phyloP scores from a whole-genome alignment of 2,797 vertebrate genomes.

The Prionace glauca region DNA sequence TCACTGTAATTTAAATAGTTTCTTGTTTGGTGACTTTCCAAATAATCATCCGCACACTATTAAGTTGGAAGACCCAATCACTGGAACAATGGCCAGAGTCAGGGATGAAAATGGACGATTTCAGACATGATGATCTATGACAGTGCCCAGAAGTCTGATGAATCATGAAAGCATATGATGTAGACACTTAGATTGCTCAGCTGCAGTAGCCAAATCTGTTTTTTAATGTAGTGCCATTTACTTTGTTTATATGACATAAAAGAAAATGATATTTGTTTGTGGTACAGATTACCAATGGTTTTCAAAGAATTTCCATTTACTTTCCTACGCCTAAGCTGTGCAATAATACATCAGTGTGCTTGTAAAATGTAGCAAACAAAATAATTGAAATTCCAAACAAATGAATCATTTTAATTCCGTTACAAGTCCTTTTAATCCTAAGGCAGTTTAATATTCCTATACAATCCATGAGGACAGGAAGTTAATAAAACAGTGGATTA shows the following conservation, averaged over 20 bases:
- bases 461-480: slow-evolving; percentile 1
- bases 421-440: slow-evolving; percentile 8
- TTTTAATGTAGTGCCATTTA: slow-evolving; percentile 16
- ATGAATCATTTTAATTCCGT: slow-evolving; percentile 27
- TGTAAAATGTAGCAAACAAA: background rate
- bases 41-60: slow-evolving; percentile 37
- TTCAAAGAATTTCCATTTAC: slow-evolving; percentile 4
- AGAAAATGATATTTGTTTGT: slow-evolving; percentile 27
- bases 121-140: slow-evolving; percentile 39
- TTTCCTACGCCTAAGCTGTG: background rate
- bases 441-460: slow-evolving; percentile 26
- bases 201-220: slow-evolving; percentile 33
- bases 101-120: slow-evolving; percentile 35
- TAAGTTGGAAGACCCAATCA: slow-evolving; percentile 35
- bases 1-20: slow-evolving; percentile 37
- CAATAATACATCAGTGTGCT: background rate
- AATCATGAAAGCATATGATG: slow-evolving; percentile 35
- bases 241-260: slow-evolving; percentile 33
- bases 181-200: slow-evolving; percentile 33
- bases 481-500: slow-evolving; percentile 32
- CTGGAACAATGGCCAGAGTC: slow-evolving; percentile 36
- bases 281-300: background rate
- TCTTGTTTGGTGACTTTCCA: slow-evolving; percentile 35
- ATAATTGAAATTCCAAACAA: slow-evolving; percentile 4
- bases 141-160: slow-evolving; percentile 36